Evolutionary conservation across 2,888 invertebrate species (phyloP), one percentile per base, ranked within the genome.

Genomic region (Drosophila anomalata): DNA sequence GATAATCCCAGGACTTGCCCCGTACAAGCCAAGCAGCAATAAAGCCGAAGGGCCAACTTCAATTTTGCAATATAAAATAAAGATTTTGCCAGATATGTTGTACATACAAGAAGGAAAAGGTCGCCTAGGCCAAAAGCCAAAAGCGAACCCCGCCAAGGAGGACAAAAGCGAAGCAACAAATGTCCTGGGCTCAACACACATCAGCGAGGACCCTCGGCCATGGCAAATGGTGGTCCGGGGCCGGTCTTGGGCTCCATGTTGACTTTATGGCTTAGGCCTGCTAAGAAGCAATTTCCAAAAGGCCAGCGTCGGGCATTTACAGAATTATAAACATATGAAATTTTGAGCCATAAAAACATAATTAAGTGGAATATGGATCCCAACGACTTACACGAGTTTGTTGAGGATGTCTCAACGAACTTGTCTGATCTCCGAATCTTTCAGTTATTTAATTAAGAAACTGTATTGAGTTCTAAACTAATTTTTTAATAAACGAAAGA

Each of bases 1-100:
- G 69, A 78, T 81, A 81, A 82, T 82, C 83, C 75, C 41, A 67
- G 51, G 62, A 65, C 65, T 69, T 76, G 67, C 55, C 29, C 72
- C 62, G 24, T 17, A 65, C 52, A 56, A 42, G 50, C 44, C 60
- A 71, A 31, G 31, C 47, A 59, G 63, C 53, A 65, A 75, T 68
- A 72, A 69, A 61, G 66, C 67, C 66, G 71, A 61, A 53, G 69
- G 75, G 73, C 67, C 59, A 67, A 68, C 77, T 82, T 87, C 68
- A 71, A 79, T 75, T 71, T 85, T 51, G 36, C 63, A 65, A 66
- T 59, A 77, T 75, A 65, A 72, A 73, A 65, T 81, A 76, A 53
- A 60, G 66, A 50, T 59, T 74, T 76, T 70, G 56, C 50, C 66
- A 50, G 70, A 67, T 71, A 77, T 44, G 44, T 44, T 44, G 41